Percentiles rank a stretch among this genome's conserved stretches.
Evolutionary conservation across 2,113 vertebrate genomes (phyloP).

Genomic region (Daphoenositta chrysoptera): DNA sequence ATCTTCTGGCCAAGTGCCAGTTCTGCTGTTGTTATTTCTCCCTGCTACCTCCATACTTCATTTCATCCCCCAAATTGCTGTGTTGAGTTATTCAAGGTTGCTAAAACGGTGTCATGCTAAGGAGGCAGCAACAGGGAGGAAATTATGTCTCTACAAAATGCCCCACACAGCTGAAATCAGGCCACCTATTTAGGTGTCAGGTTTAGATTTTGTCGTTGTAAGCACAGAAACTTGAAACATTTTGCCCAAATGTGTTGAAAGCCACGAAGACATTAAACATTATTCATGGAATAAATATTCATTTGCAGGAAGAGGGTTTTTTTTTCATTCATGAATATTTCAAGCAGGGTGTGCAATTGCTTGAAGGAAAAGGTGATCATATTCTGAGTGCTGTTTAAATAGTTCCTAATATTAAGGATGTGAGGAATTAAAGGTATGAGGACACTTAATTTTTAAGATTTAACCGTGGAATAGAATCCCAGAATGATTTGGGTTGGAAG

Average conservation of each 20-base stretch:
- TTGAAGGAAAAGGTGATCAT: not conserved
- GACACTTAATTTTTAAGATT: not conserved
- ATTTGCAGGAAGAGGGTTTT: not conserved
- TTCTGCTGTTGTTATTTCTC: not conserved
- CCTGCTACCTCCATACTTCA: not conserved
- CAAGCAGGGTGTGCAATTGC: not conserved
- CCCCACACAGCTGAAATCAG: not conserved
- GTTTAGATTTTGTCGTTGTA: not conserved
- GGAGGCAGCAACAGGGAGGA: not conserved
- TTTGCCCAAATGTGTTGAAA: constrained; percentile 8
- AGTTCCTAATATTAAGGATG: not conserved
- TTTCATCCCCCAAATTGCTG: not conserved
- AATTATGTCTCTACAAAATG: not conserved
- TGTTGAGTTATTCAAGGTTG: not conserved
- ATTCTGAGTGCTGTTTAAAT: not conserved
- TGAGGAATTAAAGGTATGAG: not conserved
- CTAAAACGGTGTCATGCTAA: not conserved
- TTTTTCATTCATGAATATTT: not conserved
- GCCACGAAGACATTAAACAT: not conserved
- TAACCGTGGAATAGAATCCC: not conserved
- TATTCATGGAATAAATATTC: constrained; percentile 33
- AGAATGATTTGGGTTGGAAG: not conserved
- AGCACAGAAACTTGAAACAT: not conserved
- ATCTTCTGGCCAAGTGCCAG: not conserved
- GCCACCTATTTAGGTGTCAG: not conserved